Conservation (phyloP, 2,888 invertebrate genomes). For the Tetrapedia diversipes region DNA sequence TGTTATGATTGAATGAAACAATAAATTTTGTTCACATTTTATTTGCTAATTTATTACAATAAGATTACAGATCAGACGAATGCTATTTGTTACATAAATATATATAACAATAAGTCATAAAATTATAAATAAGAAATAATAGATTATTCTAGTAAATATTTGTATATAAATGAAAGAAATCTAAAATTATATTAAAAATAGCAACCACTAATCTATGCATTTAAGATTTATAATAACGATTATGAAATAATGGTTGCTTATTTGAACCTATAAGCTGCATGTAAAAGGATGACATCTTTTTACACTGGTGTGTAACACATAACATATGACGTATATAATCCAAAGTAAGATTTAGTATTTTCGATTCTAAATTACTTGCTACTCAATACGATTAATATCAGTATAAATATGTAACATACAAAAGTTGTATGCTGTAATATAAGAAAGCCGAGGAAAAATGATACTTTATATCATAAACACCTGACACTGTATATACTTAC, state of each 20-base stretch:
- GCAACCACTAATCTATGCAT: slow-evolving; percentile 43
- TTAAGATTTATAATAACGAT: slow-evolving; percentile 42
- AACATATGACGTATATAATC: slow-evolving; percentile 34
- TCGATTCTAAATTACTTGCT: slow-evolving; percentile 7
- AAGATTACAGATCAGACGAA: slow-evolving; percentile 40
- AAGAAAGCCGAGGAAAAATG: slow-evolving; percentile 46
- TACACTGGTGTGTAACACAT: too few relatives aligned
- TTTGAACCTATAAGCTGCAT: slow-evolving; percentile 38
- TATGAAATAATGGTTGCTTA: slow-evolving; percentile 53
- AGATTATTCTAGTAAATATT: slow-evolving; percentile 17
- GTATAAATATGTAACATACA: slow-evolving; percentile 37
- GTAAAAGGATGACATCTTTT: too few relatives aligned
- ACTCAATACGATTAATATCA: slow-evolving; percentile 33
- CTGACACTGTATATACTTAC: slow-evolving; percentile 51
- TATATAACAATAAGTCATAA: slow-evolving; percentile 31
- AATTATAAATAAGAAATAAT: slow-evolving; percentile 38
- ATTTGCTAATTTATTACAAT: slow-evolving; percentile 43
- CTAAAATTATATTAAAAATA: slow-evolving; percentile 34
- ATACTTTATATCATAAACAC: slow-evolving; percentile 40
- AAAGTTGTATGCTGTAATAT: slow-evolving; percentile 14
- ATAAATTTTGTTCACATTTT: slow-evolving; percentile 32
- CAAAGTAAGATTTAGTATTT: slow-evolving; percentile 43
- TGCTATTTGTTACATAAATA: slow-evolving; percentile 41
- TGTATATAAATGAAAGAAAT: slow-evolving; percentile 45
- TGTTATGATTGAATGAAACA: slow-evolving; percentile 32